Conservation (phyloP, 2,113 vertebrate species). For the Embiotoca jacksoni region DNA sequence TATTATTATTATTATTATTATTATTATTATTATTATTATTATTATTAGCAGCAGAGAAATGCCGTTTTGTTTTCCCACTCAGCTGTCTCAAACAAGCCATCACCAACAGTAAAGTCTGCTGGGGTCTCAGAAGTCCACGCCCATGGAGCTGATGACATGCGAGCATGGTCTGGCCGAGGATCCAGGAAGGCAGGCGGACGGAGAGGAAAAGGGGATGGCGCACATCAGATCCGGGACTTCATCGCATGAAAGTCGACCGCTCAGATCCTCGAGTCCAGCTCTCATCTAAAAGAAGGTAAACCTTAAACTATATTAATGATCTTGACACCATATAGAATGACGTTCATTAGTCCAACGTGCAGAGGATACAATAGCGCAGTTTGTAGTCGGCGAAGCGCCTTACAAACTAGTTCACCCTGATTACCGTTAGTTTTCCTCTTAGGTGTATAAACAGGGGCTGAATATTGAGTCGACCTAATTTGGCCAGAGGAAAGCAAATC, state of each 20-base stretch:
- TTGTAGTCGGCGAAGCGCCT: slow-evolving; percentile 1
- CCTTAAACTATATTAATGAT: not conserved
- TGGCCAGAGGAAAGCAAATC: not conserved
- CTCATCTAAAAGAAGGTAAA: slow-evolving; percentile 46
- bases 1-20: not conserved
- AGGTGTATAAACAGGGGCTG: not conserved
- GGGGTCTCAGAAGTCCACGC: slow-evolving; percentile 54
- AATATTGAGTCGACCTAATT: not conserved
- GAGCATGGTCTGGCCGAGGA: slow-evolving; percentile 33
- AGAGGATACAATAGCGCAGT: not conserved
- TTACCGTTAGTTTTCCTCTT: slow-evolving; percentile 31
- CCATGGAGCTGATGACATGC: slow-evolving; percentile 50
- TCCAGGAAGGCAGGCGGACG: slow-evolving; percentile 43
- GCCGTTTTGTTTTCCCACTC: not conserved
- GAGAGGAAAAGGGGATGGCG: slow-evolving; percentile 4
- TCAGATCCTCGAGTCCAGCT: slow-evolving; percentile 17
- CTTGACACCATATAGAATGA: too few relatives aligned
- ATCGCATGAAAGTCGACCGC: slow-evolving; percentile 6
- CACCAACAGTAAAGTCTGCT: not conserved
- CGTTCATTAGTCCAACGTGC: too few relatives aligned
- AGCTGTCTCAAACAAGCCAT: slow-evolving; percentile 22
- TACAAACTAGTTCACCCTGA: slow-evolving; percentile 6
- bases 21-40: not conserved
- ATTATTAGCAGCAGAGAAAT: too few relatives aligned
- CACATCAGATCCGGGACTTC: slow-evolving; percentile 38